These are phyloP conservation scores for Noctua janthe DNA, from an alignment of 2,888 invertebrate species.

Conservation along the genomic window DNA sequence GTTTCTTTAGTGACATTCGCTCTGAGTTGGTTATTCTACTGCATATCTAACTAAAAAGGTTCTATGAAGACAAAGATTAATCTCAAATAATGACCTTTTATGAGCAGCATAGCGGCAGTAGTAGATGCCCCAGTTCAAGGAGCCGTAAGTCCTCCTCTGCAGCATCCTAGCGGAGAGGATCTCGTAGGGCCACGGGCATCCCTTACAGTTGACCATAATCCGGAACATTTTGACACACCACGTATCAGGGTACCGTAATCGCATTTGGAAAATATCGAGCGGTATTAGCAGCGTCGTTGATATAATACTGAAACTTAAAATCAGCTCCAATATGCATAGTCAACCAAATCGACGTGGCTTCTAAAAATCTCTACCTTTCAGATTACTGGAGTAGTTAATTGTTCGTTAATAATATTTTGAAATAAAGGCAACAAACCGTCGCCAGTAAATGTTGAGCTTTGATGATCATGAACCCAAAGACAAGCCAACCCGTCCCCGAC, in stretches of 20 bases:
- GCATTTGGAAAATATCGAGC: constrained; percentile 56
- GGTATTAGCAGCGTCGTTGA: constrained; percentile 49
- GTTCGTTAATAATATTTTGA: too few relatives aligned
- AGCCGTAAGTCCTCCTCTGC: constrained; percentile 31
- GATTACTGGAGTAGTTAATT: not conserved
- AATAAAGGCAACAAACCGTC: not conserved
- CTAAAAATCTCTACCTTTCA: not conserved
- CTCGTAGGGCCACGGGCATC: constrained; percentile 37
- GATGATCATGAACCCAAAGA: not conserved
- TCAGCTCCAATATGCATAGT: not conserved
- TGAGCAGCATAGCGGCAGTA: constrained; percentile 47
- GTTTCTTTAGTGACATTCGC: not conserved
- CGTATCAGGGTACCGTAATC: constrained; percentile 61
- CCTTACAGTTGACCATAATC: constrained; percentile 45
- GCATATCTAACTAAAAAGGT: not conserved
- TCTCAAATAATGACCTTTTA: not conserved
- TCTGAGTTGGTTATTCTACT: not conserved
- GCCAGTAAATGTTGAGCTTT: not conserved
- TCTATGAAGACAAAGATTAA: not conserved
- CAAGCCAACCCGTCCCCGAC: not conserved
- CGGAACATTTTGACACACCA: constrained; percentile 48
- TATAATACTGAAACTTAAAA: constrained; percentile 56
- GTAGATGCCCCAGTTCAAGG: constrained; percentile 50
- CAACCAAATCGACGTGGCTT: not conserved
- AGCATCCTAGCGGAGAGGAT: constrained; percentile 35